phyloP scores from a whole-genome alignment of 2,113 vertebrate species.

The Scytalopus superciliaris region DNA sequence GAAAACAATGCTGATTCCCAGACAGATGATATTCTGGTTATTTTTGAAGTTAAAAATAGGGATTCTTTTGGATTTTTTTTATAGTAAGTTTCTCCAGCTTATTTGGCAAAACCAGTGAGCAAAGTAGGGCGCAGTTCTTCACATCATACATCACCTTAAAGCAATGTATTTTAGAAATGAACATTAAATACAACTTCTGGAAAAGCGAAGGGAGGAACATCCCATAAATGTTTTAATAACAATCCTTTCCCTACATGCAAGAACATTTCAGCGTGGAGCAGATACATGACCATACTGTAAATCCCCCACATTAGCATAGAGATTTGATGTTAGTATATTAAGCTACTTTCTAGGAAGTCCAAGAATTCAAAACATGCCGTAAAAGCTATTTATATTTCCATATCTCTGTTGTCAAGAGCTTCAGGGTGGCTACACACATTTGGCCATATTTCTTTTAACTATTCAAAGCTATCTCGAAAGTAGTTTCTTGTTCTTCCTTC shows the following conservation, averaged over 20 bases:
- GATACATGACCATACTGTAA: background rate
- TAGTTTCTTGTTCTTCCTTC: background rate
- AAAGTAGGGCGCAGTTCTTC: background rate
- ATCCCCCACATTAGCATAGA: background rate
- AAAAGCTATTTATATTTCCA: background rate
- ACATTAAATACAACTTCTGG: background rate
- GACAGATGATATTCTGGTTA: background rate
- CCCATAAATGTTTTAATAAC: background rate
- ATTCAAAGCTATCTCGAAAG: background rate
- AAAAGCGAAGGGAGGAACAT: background rate
- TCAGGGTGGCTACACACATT: background rate
- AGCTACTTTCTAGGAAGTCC: background rate
- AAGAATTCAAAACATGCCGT: background rate
- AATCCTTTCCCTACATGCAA: background rate
- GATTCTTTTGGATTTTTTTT: background rate
- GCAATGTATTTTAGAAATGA: background rate
- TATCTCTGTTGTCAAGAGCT: background rate
- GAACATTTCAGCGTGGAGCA: background rate
- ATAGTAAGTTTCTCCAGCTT: background rate
- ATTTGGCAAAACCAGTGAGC: background rate
- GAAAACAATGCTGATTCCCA: background rate
- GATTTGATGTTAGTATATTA: background rate
- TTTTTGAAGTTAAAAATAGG: background rate
- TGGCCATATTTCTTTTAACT: background rate
- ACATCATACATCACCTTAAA: background rate